phyloP scores from a whole-genome alignment of 2,113 vertebrate species.

The Etheostoma cragini region DNA sequence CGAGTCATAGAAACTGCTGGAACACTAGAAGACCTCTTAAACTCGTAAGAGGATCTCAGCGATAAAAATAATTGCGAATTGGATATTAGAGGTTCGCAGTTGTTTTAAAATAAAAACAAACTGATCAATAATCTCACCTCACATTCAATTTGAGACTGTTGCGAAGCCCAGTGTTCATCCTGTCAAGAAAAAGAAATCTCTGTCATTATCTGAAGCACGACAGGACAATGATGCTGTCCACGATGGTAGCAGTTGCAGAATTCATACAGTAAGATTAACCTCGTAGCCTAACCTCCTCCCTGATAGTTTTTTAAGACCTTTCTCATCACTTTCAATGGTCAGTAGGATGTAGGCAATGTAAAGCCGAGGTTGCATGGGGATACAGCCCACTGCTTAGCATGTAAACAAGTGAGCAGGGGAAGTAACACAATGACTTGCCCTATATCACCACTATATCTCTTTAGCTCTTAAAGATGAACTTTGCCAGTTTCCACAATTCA shows the following conservation, averaged over 20 bases:
- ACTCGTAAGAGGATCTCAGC: not conserved
- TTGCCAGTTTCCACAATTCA: too few species aligned
- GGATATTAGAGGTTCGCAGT: not conserved
- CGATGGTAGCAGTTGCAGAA: too few species aligned
- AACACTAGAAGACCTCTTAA: not conserved
- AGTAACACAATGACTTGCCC: not conserved
- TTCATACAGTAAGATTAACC: too few species aligned
- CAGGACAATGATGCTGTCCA: too few species aligned
- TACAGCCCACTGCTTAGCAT: not conserved
- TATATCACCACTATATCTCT: not conserved
- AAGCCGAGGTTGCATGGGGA: too few species aligned
- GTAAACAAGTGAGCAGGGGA: not conserved
- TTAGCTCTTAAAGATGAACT: not conserved
- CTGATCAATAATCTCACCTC: not conserved
- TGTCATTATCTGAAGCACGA: not conserved
- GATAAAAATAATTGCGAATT: not conserved
- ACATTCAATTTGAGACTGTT: not conserved
- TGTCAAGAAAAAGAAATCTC: slow-evolving; percentile 2
- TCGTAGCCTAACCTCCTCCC: too few species aligned
- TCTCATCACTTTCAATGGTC: not conserved
- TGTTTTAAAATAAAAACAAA: not conserved
- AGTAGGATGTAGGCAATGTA: not conserved
- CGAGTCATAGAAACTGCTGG: too few species aligned
- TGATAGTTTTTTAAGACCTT: not conserved
- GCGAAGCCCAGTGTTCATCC: not conserved